Base-by-base conservation (phyloP, 1,140 invertebrate species). In the Cheumatopsyche charites region DNA sequence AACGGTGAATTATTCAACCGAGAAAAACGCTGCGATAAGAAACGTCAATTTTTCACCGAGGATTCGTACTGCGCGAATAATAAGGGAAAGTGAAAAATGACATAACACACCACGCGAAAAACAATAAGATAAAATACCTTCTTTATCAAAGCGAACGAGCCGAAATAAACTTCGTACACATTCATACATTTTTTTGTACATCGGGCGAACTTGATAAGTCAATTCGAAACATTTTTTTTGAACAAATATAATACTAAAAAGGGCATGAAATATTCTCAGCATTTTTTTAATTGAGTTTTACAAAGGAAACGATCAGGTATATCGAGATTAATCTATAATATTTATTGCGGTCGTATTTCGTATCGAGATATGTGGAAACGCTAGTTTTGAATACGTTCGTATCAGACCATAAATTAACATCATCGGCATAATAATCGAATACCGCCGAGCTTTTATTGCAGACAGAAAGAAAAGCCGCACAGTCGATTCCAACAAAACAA, bases 261-360 rank as follows among this genome's bases (percentile, higher is more conserved):
- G 29, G 29, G 29, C 29, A 36, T 9, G 29, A 36, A 9, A 36
- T 36, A 36, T 36, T 36, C 9, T 9, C 29, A 36, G 29, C 29
- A 36, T 36, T 36, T 36, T 36, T 36, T 36, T 36, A 36, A 36
- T 36, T 36, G 29, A 36, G 29, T 36, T 36, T 36, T 36, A 52
- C 19, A 52, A 52, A 58, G 55, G 55, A 58, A 58, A 23, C 55
- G 55, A 58, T 58, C 21, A 23, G 55, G 19, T 58, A 58, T 25
- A 58, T 58, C 55, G 55, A 58, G 55, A 58, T 58, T 58, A 58
- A 58, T 58, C 55, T 58, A 58, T 7, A 58, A 58, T 58, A 58
- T 58, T 58, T 58, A 58, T 58, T 58, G 55, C 55, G 55, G 55
- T 58, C 55, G 55, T 58, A 58, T 58, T 58, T 58, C 23, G 55